Percentiles rank a stretch among this genome's conserved stretches.
These are phyloP conservation scores for Phyllopteryx taeniolatus DNA, from an alignment of 2,113 vertebrate species.

Conservation along the genomic window DNA sequence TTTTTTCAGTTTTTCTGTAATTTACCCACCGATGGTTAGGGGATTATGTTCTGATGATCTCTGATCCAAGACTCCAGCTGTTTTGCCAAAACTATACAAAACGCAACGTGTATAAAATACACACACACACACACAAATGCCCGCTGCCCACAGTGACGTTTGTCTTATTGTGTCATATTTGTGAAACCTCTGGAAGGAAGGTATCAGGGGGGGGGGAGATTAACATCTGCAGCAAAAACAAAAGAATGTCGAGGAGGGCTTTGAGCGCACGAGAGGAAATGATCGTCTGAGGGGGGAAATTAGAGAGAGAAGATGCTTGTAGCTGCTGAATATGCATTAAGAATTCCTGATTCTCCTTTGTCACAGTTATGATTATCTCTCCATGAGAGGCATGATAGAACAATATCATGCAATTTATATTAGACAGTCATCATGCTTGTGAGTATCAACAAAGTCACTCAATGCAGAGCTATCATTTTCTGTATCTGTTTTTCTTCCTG, in stretches of 20 bases:
- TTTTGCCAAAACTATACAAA: constrained; percentile 45
- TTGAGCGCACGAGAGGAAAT: constrained; percentile 17
- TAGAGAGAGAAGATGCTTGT: constrained; percentile 10
- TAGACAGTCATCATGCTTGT: neutral
- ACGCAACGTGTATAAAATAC: constrained; percentile 19
- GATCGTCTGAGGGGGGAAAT: constrained; percentile 15
- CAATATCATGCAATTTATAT: neutral
- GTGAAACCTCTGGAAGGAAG: constrained; percentile 11
- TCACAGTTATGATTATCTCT: no score
- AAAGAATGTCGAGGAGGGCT: constrained; percentile 38
- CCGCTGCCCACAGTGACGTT: constrained; percentile 15
- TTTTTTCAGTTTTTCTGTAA: constrained; percentile 15
- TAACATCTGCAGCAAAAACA: constrained; percentile 41
- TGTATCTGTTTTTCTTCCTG: constrained; percentile 15
- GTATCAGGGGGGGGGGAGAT: constrained; percentile 15
- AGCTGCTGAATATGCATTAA: neutral
- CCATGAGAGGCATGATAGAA: neutral
- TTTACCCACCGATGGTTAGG: constrained; percentile 33
- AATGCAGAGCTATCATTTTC: neutral
- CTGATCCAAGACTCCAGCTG: constrained; percentile 38
- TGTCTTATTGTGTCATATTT: constrained; percentile 31
- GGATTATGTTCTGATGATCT: constrained; percentile 37
- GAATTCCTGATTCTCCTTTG: no score
- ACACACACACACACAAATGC: neutral
- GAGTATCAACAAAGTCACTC: neutral